Evolutionary conservation across 2,888 invertebrate species (phyloP), one percentile per base, ranked within the genome.

Genomic region (Nipponacmea schrenckii): DNA sequence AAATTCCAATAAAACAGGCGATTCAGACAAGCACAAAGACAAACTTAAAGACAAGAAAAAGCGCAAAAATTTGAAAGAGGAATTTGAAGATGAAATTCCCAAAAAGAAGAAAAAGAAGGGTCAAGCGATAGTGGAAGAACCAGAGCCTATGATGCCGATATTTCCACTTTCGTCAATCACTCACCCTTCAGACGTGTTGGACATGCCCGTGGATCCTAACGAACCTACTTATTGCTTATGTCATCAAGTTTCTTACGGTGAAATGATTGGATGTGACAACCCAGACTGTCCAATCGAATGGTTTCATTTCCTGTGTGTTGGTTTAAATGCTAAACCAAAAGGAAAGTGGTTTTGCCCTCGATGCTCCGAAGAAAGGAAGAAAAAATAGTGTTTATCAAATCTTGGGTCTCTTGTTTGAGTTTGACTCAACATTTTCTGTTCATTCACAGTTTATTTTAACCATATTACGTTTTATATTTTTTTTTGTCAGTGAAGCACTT

Each of bases 221-320:
- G 98, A 99, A 88, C 98, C 98, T 0, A 98, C 97, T 0, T 99
- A 99, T 88, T 99, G 98, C 89, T 91, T 97, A 56, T 99, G 98
- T 86, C 97, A 98, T 89, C 98, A 98, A 75, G 89, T 89, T 92
- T 96, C 96, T 4, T 97, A 96, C 84, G 97, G 97, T 71, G 96
- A 97, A 91, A 97, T 97, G 97, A 96, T 97, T 86, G 96, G 95
- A 77, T 97, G 97, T 91, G 97, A 97, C 90, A 97, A 97, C 75
- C 83, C 81, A 5, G 88, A 89, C 79, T 91, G 91, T 80, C 89
- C 89, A 2, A 89, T 90, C 71, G 91, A 91, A 81, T 91, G 91
- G 91, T 91, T 91, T 80, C 90, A 91, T 77, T 91, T 91, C 83
- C 87, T 86, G 12, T 90, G 90, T 80, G 90, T 90, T n/a, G 87